These are phyloP conservation scores for Siphamia tubifer DNA, from an alignment of 2,113 vertebrate genomes.

Conservation along the genomic window DNA sequence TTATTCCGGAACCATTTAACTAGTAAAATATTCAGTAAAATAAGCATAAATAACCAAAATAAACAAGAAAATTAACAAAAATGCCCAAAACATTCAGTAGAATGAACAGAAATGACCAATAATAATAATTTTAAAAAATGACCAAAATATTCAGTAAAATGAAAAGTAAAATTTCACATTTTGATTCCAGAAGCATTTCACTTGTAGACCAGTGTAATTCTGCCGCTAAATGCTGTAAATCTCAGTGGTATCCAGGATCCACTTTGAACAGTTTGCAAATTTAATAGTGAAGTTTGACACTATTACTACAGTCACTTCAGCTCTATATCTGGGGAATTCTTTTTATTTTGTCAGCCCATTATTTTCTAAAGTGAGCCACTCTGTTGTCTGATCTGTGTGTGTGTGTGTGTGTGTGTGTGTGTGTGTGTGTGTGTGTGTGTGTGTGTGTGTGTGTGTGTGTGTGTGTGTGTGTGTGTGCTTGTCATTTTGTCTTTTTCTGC, in stretches of 20 bases:
- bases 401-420: conserved; percentile 16
- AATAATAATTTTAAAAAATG: too few relatives aligned
- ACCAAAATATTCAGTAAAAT: too few relatives aligned
- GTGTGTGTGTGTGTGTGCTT: conserved; percentile 7
- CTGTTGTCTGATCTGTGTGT: conserved; percentile 1
- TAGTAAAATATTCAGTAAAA: too few relatives aligned
- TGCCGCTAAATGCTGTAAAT: neutral
- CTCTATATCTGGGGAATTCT: too few relatives aligned
- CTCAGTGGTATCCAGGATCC: neutral
- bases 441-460: conserved; percentile 16
- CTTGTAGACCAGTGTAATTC: too few relatives aligned
- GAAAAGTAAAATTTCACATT: too few relatives aligned
- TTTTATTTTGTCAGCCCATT: neutral
- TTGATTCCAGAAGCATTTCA: too few relatives aligned
- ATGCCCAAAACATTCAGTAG: too few relatives aligned
- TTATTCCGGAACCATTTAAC: too few relatives aligned
- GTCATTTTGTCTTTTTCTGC: conserved; percentile 8
- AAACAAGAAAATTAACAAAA: too few relatives aligned
- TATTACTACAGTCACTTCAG: neutral
- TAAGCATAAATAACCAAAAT: too few relatives aligned
- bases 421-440: conserved; percentile 16
- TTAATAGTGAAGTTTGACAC: neutral
- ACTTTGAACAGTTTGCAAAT: neutral
- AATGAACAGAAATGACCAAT: too few relatives aligned
- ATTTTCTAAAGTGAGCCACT: neutral